Percentiles rank a stretch among this genome's conserved stretches.
phyloP scores from a whole-genome alignment of 2,888 invertebrate genomes.

The Beris morrisii region DNA sequence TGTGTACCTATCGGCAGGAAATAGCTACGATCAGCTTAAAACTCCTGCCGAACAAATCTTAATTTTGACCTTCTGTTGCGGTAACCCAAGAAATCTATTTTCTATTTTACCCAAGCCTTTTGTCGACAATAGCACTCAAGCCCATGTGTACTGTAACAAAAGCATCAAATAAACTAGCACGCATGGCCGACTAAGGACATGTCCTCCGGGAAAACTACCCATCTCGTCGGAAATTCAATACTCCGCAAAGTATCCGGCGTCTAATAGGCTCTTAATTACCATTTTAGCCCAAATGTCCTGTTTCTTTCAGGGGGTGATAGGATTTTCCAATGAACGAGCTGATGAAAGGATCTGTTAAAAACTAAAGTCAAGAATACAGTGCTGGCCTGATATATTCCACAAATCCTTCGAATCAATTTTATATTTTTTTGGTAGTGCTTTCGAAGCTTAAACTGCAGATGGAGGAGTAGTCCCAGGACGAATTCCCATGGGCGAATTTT shows the following conservation, averaged over 20 bases:
- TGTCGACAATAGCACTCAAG: not conserved
- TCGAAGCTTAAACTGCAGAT: not conserved
- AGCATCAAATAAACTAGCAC: constrained; percentile 32
- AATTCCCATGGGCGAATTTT: constrained; percentile 37
- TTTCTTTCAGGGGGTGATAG: not conserved
- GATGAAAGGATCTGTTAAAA: no score
- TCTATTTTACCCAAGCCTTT: not conserved
- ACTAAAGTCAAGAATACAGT: no score
- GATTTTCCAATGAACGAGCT: no score
- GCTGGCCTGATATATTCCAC: no score
- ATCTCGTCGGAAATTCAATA: constrained; percentile 37
- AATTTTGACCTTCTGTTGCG: constrained; percentile 35
- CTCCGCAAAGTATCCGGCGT: constrained; percentile 13
- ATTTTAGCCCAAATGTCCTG: constrained; percentile 37
- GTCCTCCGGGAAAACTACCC: constrained; percentile 38
- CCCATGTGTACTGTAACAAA: not conserved
- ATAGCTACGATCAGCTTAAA: not conserved
- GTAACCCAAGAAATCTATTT: constrained; percentile 31
- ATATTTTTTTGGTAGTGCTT: not conserved
- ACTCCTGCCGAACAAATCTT: constrained; percentile 22
- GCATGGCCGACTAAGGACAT: constrained; percentile 35
- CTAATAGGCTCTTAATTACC: constrained; percentile 40
- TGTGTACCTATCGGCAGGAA: no score
- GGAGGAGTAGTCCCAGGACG: not conserved
- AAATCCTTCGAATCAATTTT: not conserved